Evolutionary conservation across 2,888 invertebrate species (phyloP), one percentile per base, ranked within the genome.

Genomic region (Hydropsyche betteni): DNA sequence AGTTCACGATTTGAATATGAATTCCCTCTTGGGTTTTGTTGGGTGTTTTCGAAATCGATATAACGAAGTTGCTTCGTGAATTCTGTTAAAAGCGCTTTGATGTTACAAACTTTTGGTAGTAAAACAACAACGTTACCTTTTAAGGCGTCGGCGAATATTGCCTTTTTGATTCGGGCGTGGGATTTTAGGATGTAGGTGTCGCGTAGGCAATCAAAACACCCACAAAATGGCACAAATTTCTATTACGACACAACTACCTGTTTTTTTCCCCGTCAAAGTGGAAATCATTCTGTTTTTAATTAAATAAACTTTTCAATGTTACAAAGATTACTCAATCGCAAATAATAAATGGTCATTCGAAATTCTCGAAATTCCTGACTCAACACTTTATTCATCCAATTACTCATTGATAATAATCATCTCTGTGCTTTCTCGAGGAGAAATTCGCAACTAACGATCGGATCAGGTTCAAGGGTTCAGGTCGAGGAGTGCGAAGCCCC

Each of bases 381-480:
- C 36, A 34, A 34, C 36, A 12, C 10, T 36, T 34, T n/a, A 64
- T n/a, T 36, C n/a, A 36, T 64, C 12, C 6, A 64, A 33, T 61
- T 16, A 61, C 7, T 5, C 61, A 33, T 61, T n/a, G 53, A 24
- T 58, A 69, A 14, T 50, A 14, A 24, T 14, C 44, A 68, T 8
- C 36, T 34, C 16, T 36, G 36, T n/a, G 24, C 12, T 12, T 69
- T 38, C 14, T 69, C 44, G 38, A 10, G 50, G 24, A 50, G 70
- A 70, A 70, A 53, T 51, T 64, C 24, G 52, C 14, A 24, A 16
- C 53, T 24, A 38, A 51, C 51, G 50, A 53, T 44, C n/a, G n/a
- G 36, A 34, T 36, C 33, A 75, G 50, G 72, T 64, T 75, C 75
- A 75, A 71, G 75, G 75, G 71, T 71, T 68, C 51, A 64, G 75